These are phyloP conservation scores for Hyposoter didymator DNA, from an alignment of 2,888 invertebrate genomes.

Conservation along the genomic window DNA sequence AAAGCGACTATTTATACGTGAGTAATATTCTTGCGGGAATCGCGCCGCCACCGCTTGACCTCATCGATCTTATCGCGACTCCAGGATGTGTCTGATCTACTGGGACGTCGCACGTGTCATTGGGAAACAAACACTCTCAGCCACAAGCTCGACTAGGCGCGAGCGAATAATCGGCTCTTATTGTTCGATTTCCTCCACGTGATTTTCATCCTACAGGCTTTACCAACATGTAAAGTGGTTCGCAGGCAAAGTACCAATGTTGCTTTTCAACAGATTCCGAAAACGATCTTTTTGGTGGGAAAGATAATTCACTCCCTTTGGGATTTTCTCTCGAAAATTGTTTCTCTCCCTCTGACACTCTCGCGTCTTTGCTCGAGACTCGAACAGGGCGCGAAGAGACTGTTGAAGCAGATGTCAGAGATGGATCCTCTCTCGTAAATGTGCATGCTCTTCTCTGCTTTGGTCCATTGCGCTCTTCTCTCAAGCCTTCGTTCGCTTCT, in stretches of 20 bases:
- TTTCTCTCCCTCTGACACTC: slow-evolving; percentile 17
- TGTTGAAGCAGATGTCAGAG: slow-evolving; percentile 72
- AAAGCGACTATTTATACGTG: slow-evolving; percentile 41
- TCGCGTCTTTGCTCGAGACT: slow-evolving; percentile 30
- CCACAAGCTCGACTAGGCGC: neutral
- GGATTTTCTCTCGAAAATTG: slow-evolving; percentile 39
- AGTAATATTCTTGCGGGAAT: slow-evolving; percentile 27
- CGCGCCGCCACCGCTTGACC: slow-evolving; percentile 19
- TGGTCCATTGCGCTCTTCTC: slow-evolving; percentile 38
- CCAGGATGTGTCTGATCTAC: neutral
- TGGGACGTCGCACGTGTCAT: neutral
- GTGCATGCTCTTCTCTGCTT: neutral
- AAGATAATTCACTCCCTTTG: slow-evolving; percentile 70
- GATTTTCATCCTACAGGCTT: neutral
- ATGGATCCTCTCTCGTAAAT: slow-evolving; percentile 60
- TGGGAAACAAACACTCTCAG: neutral
- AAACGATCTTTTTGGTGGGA: slow-evolving; percentile 63
- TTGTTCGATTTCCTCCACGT: neutral
- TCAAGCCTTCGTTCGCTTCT: slow-evolving; percentile 9
- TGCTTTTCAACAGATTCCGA: neutral
- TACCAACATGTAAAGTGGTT: neutral
- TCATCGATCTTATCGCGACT: slow-evolving; percentile 22
- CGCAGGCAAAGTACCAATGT: neutral
- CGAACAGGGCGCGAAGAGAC: slow-evolving; percentile 33
- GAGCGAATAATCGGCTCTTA: neutral